These are phyloP conservation scores for Lophotis ruficrista DNA, from an alignment of 2,113 vertebrate genomes.

Conservation along the genomic window DNA sequence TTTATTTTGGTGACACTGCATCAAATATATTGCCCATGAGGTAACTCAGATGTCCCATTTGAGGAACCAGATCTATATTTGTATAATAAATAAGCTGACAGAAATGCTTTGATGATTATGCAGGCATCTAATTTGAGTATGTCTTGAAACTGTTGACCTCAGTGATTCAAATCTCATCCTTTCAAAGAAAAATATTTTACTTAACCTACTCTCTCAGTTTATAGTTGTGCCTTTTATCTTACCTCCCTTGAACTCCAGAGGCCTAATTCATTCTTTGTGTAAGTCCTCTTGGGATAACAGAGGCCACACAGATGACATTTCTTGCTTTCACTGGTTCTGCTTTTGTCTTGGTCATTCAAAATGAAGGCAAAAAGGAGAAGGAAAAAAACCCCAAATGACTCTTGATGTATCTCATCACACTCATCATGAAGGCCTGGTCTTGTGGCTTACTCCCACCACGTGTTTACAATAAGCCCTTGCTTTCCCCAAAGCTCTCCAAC, in stretches of 20 bases:
- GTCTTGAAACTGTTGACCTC: neutral
- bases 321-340: neutral
- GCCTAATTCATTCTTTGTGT: neutral
- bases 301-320: neutral
- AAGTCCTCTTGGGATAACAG: neutral
- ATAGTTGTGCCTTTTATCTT: neutral
- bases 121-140: neutral
- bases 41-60: neutral
- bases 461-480: neutral
- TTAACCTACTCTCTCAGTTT: neutral
- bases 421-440: neutral
- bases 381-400: neutral
- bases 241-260: neutral
- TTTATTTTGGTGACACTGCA: neutral
- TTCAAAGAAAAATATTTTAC: neutral
- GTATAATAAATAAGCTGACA: neutral
- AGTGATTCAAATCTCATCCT: neutral
- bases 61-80: neutral
- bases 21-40: neutral
- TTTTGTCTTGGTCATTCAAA: neutral
- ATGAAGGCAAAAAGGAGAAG: fast-evolving
- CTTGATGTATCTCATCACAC: neutral
- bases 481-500: neutral
- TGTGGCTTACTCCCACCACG: neutral
- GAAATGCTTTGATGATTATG: neutral